Conservation (phyloP, 2,888 invertebrate species). For the Limulus polyphemus region DNA sequence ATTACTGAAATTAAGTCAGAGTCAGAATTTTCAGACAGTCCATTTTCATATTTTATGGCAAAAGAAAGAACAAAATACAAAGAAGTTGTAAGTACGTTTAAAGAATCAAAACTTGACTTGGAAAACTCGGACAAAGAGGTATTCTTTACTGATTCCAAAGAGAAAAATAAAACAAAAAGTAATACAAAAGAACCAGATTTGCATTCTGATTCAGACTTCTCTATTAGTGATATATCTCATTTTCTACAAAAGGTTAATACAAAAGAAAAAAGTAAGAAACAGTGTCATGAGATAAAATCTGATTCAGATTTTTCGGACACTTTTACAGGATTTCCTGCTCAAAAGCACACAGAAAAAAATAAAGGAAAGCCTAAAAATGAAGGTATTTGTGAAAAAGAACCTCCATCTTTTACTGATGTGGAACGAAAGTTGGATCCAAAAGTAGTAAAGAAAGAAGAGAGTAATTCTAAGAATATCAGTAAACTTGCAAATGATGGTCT, state of each 20-base stretch:
- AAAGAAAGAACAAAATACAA: no score
- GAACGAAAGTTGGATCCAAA: slow-evolving; percentile 11
- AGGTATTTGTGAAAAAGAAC: slow-evolving; percentile 8
- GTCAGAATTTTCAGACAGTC: not conserved
- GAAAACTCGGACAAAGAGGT: no score
- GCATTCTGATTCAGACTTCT: no score
- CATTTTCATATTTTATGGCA: no score
- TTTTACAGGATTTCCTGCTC: slow-evolving; percentile 33
- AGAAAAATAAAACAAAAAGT: no score
- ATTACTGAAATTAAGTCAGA: slow-evolving; percentile 1
- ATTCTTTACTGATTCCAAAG: no score
- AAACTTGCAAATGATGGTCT: slow-evolving; percentile 10
- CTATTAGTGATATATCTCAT: no score
- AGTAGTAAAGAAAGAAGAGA: slow-evolving; percentile 7
- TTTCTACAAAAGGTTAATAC: not conserved
- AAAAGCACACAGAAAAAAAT: not conserved
- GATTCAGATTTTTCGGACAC: not conserved
- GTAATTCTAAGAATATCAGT: slow-evolving; percentile 27
- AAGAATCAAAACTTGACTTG: slow-evolving; percentile 31
- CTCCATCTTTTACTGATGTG: slow-evolving; percentile 9
- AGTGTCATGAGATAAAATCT: not conserved
- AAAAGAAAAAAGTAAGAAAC: not conserved
- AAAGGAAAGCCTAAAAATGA: not conserved
- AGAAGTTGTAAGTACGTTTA: slow-evolving; percentile 22
- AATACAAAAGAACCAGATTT: no score